Conservation (phyloP, 2,888 invertebrate genomes). For the Amorpha juglandis region DNA sequence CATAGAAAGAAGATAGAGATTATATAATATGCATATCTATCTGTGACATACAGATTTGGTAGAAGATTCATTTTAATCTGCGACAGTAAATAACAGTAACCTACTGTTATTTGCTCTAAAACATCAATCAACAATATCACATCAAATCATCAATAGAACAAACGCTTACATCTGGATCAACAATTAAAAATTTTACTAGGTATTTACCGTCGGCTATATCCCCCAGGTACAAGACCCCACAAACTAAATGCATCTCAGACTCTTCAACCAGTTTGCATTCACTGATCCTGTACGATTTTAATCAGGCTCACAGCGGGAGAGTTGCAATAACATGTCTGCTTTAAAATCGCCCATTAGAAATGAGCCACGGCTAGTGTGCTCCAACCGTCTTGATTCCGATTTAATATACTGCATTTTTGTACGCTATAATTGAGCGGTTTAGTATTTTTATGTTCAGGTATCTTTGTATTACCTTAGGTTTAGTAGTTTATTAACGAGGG, state of each 20-base stretch:
- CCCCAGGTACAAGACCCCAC: neutral
- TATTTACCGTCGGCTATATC: neutral
- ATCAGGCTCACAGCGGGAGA: conserved; percentile 33
- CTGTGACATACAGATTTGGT: no score
- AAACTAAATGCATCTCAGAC: neutral
- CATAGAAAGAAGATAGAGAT: no score
- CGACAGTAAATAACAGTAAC: no score
- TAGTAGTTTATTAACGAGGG: neutral
- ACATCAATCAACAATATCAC: no score
- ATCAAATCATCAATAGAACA: no score
- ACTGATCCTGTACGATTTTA: conserved; percentile 27
- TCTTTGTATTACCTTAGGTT: neutral
- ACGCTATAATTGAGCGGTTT: neutral
- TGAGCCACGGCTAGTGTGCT: conserved; percentile 8
- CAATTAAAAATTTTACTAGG: neutral
- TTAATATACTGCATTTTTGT: conserved; percentile 12
- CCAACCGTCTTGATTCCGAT: neutral
- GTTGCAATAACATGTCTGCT: conserved; percentile 19
- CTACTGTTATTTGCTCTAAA: no score
- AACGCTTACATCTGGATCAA: neutral
- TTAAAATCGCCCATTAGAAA: conserved; percentile 18
- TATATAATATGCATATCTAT: no score
- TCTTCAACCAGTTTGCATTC: conserved; percentile 10
- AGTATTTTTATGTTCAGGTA: neutral
- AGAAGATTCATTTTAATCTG: no score